Conservation (phyloP, 2,888 invertebrate species). For the Patella depressa region DNA sequence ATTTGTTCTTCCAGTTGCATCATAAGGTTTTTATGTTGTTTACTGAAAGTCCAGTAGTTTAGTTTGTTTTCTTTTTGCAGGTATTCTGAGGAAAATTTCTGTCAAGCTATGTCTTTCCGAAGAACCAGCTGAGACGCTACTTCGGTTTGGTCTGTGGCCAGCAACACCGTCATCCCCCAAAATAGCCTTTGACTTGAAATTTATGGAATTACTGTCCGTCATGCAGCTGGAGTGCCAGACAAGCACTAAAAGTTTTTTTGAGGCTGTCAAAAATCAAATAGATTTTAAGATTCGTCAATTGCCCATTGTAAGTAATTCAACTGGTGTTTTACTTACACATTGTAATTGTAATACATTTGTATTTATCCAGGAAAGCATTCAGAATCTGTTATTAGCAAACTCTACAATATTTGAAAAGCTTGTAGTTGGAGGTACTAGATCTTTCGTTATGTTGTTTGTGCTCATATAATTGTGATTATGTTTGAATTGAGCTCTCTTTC, state of each 20-base stretch:
- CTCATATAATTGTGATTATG: too few species aligned
- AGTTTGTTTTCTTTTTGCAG: not conserved
- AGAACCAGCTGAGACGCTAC: not conserved
- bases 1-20: not conserved
- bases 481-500: too few species aligned
- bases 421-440: too few species aligned
- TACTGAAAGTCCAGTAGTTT: not conserved
- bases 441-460: too few species aligned
- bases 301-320: not conserved
- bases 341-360: too few species aligned
- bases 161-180: slow-evolving; percentile 3
- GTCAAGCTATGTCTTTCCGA: not conserved
- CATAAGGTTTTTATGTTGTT: not conserved
- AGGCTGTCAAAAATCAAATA: not conserved
- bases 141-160: not conserved
- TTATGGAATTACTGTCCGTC: not conserved
- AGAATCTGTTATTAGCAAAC: too few species aligned
- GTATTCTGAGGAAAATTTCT: slow-evolving; percentile 1
- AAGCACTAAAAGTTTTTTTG: not conserved
- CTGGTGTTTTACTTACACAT: too few species aligned
- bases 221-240: slow-evolving; percentile 2
- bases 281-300: not conserved
- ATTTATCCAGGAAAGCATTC: too few species aligned
- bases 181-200: not conserved
- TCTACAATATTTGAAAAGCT: too few species aligned